phyloP scores from a whole-genome alignment of 1,140 invertebrate genomes.

The Matsumurasca onukii region DNA sequence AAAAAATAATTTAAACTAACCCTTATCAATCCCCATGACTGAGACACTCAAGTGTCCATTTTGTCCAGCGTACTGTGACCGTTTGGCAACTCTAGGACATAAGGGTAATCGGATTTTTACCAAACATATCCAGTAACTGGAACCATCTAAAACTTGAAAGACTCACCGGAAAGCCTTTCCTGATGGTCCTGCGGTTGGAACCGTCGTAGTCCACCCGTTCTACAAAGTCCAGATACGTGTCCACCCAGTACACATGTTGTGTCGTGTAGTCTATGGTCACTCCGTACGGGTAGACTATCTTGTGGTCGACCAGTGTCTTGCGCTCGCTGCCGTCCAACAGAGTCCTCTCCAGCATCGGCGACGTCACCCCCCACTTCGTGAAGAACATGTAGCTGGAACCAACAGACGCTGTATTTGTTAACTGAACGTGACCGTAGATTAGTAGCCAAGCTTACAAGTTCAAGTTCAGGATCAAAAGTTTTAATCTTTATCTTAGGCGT shows the following conservation, averaged over 20 bases:
- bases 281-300: conserved; percentile 73
- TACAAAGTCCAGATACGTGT: conserved; percentile 72
- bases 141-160: too few relatives aligned
- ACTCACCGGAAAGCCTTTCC: conserved; percentile 57
- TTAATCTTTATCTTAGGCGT: too few relatives aligned
- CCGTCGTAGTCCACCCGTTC: conserved; percentile 72
- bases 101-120: too few relatives aligned
- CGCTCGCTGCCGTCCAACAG: conserved; percentile 60
- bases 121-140: too few relatives aligned
- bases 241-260: conserved; percentile 75
- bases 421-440: too few relatives aligned
- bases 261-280: conserved; percentile 71
- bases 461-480: too few relatives aligned
- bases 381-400: conserved; percentile 68
- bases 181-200: conserved; percentile 61
- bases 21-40: too few relatives aligned
- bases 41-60: too few relatives aligned
- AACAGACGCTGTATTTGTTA: conserved; percentile 26
- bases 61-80: too few relatives aligned
- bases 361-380: conserved; percentile 67
- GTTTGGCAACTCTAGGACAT: too few relatives aligned
- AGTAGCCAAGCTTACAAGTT: too few relatives aligned
- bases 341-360: conserved; percentile 62
- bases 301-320: conserved; percentile 55
- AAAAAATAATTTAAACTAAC: too few relatives aligned